Evolutionary conservation across 2,888 invertebrate species (phyloP).

Genomic region (Catocala nupta): DNA sequence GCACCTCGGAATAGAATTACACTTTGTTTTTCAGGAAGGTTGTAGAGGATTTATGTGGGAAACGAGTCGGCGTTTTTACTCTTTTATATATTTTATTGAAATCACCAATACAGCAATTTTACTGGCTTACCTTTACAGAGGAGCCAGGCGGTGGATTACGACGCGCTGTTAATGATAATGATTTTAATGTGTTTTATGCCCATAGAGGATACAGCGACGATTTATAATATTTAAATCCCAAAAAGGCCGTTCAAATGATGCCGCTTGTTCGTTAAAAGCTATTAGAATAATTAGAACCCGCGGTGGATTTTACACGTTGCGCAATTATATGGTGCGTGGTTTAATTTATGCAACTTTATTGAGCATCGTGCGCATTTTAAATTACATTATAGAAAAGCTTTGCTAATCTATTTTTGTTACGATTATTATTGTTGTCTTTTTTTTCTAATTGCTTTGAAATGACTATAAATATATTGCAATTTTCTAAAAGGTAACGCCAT

Average conservation of each 20-base stretch:
- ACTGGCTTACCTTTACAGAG: neutral
- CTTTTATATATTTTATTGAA: constrained; percentile 1
- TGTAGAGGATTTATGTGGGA: neutral
- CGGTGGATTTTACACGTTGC: constrained; percentile 5
- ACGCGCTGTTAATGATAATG: constrained; percentile 7
- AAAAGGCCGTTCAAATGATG: constrained; percentile 16
- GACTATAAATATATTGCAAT: no score
- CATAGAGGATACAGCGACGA: constrained; percentile 8
- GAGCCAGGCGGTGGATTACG: constrained; percentile 8
- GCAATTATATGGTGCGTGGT: neutral
- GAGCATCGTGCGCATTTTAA: no score
- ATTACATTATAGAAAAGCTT: no score
- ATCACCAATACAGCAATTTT: constrained; percentile 7
- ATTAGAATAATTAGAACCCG: constrained; percentile 14
- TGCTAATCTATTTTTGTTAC: no score
- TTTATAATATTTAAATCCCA: constrained; percentile 18
- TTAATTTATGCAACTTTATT: no score
- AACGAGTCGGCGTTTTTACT: neutral
- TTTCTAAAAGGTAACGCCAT: no score
- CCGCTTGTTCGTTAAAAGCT: constrained; percentile 11
- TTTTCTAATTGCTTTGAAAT: no score
- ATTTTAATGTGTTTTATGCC: constrained; percentile 11
- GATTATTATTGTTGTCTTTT: no score
- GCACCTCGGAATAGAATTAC: neutral
- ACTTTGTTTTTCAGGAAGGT: neutral